These are phyloP conservation scores for Poeciliopsis turneri DNA, from an alignment of 2,797 vertebrate species.

Conservation along the genomic window DNA sequence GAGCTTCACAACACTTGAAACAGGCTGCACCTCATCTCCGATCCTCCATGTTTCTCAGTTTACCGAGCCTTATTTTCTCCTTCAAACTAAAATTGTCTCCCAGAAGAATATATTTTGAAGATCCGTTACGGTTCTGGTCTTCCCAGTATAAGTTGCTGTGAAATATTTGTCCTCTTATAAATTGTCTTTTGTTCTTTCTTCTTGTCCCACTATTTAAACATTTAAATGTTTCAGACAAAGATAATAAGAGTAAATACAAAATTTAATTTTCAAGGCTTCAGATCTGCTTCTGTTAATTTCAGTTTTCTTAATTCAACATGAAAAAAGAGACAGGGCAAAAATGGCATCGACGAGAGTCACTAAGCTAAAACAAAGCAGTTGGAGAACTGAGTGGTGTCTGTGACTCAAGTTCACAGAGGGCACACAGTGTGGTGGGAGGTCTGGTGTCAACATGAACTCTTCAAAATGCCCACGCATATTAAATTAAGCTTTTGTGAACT, in stretches of 20 bases:
- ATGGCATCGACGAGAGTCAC: too few relatives aligned
- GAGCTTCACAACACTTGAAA: background rate
- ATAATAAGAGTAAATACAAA: background rate
- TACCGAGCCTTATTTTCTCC: background rate
- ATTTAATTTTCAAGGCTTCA: background rate
- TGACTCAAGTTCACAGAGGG: background rate
- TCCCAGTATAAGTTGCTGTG: background rate
- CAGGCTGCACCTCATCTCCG: background rate
- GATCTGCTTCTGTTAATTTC: too few relatives aligned
- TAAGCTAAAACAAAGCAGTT: background rate
- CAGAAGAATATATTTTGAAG: background rate
- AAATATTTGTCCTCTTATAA: background rate
- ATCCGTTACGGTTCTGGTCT: background rate
- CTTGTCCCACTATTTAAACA: background rate
- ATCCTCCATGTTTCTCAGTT: background rate
- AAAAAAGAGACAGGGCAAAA: too few relatives aligned
- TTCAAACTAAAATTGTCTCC: background rate
- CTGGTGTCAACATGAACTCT: background rate
- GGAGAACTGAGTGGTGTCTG: background rate
- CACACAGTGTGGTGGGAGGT: too few relatives aligned
- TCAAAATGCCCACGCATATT: background rate
- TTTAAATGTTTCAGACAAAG: background rate
- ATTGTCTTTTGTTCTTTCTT: background rate
- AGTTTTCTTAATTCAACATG: too few relatives aligned
- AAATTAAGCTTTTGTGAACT: background rate